A percentile compares a stretch with the other conserved stretches of the same genome.
phyloP scores from a whole-genome alignment of 2,888 invertebrate species.

The Cerceris ruficornis region DNA sequence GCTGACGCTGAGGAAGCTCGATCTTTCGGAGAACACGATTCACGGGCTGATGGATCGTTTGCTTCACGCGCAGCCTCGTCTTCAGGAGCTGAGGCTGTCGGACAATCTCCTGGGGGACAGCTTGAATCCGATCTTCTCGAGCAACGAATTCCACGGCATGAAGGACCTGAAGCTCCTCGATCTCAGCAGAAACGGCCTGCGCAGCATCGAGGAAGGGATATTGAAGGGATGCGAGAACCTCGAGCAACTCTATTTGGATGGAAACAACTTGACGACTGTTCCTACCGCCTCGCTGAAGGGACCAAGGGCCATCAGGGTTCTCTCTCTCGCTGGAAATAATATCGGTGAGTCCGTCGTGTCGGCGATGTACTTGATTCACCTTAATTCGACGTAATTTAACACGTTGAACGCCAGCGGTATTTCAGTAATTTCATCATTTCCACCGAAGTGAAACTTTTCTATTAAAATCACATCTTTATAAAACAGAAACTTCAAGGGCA shows the following conservation, averaged over 20 bases:
- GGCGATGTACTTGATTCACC: too few relatives aligned
- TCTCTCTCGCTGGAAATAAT: conserved; percentile 90
- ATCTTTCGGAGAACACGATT: conserved; percentile 92
- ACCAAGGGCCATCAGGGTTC: conserved; percentile 87
- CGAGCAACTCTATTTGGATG: conserved; percentile 90
- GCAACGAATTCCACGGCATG: conserved; percentile 91
- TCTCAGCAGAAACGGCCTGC: conserved; percentile 90
- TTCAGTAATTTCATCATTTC: too few relatives aligned
- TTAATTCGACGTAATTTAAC: too few relatives aligned
- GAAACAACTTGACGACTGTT: conserved; percentile 89
- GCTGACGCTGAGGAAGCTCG: conserved; percentile 88
- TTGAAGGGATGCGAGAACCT: conserved; percentile 91
- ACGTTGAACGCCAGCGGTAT: too few relatives aligned
- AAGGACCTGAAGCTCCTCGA: conserved; percentile 89
- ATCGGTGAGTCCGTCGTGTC: conserved; percentile 85
- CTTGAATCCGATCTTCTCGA: conserved; percentile 94
- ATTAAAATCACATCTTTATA: too few relatives aligned
- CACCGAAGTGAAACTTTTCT: too few relatives aligned
- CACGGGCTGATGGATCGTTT: conserved; percentile 90
- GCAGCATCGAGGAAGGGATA: conserved; percentile 92
- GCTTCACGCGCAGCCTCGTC: conserved; percentile 85
- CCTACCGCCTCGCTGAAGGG: conserved; percentile 92
- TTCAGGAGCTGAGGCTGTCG: conserved; percentile 88
- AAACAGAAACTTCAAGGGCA: too few relatives aligned
- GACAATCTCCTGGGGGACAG: conserved; percentile 95